Evolutionary conservation across 2,888 invertebrate genomes (phyloP), one percentile per base, ranked within the genome.

Genomic region (Nebria brevicollis): DNA sequence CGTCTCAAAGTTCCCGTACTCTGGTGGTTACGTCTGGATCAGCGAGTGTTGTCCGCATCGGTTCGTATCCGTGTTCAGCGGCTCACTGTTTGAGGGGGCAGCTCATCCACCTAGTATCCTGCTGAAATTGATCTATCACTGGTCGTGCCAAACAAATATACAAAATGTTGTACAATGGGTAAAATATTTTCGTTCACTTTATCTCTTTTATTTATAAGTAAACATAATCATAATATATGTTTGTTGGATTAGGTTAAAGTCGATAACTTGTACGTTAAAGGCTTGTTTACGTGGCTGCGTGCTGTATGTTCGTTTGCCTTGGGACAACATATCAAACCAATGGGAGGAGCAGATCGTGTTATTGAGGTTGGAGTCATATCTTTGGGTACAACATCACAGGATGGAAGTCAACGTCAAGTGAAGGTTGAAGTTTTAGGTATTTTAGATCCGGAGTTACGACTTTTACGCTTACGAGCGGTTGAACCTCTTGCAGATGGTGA

Each of bases 1-100:
- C 87, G 94, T 94, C 0, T 92, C 94, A 0, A 95, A 95, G 85
- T 96, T 96, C 87, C 96, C 96, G 0, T 95, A 94, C 87, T 96
- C 96, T 0, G 97, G 97, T 0, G 97, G 97, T 64, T 97, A 97
- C 86, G 96, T 97, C 0, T 97, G 97, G 97, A 95, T 97, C 84
- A 95, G 95, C 0, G 95, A 95, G 83, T 97, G 96, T 87, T 97
- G 97, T 85, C 95, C 95, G 0, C 94, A 94, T 8, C 92, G 94
- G 73, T 96, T 95, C 87, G 94, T 96, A 4, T 97, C 97, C 0
- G 96, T 97, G 0, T 97, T 96, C 89, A 94, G 94, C 83, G 95
- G 96, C 42, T 97, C 97, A 0, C 91, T 97, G 77, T 97, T 97
- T 86, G 96, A 97, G 89, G 95, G 95, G 0, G 94, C 96, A 1